Evolutionary conservation across 1,140 invertebrate genomes (phyloP).

Genomic region (Bradysia coprophila): DNA sequence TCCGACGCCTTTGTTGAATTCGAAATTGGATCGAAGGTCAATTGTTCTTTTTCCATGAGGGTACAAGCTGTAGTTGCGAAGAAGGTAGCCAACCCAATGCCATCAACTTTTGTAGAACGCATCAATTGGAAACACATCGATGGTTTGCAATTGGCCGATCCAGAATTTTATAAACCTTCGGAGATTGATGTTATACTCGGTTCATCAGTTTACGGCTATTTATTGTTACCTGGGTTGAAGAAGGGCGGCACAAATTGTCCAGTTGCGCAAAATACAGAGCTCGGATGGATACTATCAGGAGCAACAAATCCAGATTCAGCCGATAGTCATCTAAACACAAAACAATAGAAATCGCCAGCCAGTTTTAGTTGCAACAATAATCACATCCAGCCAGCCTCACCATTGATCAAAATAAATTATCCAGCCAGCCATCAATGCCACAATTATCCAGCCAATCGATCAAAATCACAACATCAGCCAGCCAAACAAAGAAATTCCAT

Average conservation of each 20-base stretch:
- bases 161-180: not conserved
- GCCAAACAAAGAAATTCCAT: slow-evolving; percentile 9
- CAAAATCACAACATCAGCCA: slow-evolving; percentile 7
- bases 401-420: no score
- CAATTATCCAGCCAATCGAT: no score
- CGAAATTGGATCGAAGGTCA: no score
- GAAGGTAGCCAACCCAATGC: no score
- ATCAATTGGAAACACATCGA: not conserved
- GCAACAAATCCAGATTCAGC: not conserved
- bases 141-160: not conserved
- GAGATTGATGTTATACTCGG: not conserved
- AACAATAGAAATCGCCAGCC: not conserved
- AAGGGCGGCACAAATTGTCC: not conserved
- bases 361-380: no score
- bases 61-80: no score
- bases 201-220: not conserved
- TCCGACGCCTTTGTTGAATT: no score
- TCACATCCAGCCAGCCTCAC: no score
- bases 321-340: not conserved
- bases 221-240: not conserved
- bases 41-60: no score
- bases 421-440: no score
- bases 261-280: not conserved
- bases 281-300: not conserved
- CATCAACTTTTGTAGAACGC: no score